Base-by-base conservation (phyloP, 2,888 invertebrate species). In the Meteorus cinctellus region DNA sequence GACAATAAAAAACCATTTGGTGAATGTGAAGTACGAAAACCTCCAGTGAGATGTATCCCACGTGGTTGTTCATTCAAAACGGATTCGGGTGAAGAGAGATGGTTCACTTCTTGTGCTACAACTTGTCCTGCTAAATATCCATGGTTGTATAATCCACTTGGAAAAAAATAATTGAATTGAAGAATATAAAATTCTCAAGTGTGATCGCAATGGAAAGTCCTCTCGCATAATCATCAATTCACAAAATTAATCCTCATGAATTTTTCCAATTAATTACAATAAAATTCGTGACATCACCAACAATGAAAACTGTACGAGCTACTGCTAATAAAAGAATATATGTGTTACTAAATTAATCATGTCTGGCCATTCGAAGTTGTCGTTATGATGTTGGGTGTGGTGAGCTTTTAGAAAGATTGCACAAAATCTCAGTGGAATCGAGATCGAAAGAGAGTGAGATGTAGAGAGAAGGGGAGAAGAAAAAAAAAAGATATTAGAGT, bases 101-200 rank as follows among this genome's bases (percentile, higher is more conserved):
- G 91, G 86, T 90, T 93, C 90, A 85, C 86, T 1, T 80, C 90
- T 0, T 93, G 93, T 84, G 86, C 80, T 14, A 74, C 77, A 12
- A n/a, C 62, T 0, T 93, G 93, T 79, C 93, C 93, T 0, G 76
- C 79, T 0, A 85, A 82, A 0, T 93, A 92, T 83, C 93, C 93
- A 0, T 93, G 93, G 92, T 69, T 92, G 0, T 90, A 90, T 55
- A 92, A 93, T 85, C 92, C 92, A 45, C 83, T 92, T 0, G 92
- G 92, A 34, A 19, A 19, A n/a, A 41, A n/a, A 24, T 27, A 16
- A 16, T 36, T 34, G 41, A 41, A 0, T 10, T 0, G 2, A 8
- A 41, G 0, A 41, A 12, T 12, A 41, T 10, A 0, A 12, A 41
- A 41, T 12, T 41, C 12, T 12, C 41, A 41, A 41, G 2, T 12